Percentiles rank a stretch among this genome's conserved stretches.
These are phyloP conservation scores for Myzus persicae DNA, from an alignment of 1,140 invertebrate genomes.

Conservation along the genomic window DNA sequence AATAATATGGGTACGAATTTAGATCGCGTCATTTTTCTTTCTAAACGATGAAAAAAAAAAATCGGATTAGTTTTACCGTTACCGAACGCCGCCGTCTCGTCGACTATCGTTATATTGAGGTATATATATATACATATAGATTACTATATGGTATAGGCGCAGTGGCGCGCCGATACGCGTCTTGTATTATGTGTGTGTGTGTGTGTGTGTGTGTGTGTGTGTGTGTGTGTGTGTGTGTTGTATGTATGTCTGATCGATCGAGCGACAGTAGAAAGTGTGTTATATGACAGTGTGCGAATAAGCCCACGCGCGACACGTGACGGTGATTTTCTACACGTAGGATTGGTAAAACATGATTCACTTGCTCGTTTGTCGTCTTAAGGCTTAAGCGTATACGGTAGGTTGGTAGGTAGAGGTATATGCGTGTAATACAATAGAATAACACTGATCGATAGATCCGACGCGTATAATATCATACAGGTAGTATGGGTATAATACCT, in stretches of 20 bases:
- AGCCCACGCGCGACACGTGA: background rate
- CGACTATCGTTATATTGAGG: background rate
- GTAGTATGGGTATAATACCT: no score
- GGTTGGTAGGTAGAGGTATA: background rate
- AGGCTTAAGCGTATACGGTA: background rate
- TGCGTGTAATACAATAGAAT: background rate
- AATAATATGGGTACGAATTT: background rate
- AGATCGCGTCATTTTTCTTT: background rate
- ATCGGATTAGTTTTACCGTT: constrained; percentile 1
- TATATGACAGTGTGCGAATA: constrained; percentile 20
- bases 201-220: no score
- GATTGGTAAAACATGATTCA: constrained; percentile 32
- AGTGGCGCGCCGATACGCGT: background rate
- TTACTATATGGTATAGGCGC: background rate
- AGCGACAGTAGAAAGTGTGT: constrained; percentile 18
- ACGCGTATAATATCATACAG: background rate
- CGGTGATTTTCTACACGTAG: constrained; percentile 16
- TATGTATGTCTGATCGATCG: background rate
- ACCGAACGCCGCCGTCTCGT: background rate
- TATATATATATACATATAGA: background rate
- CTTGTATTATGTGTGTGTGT: background rate
- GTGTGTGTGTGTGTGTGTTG: no score
- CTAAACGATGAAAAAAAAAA: background rate
- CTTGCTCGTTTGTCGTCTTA: background rate
- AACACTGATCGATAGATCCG: background rate